Base-by-base conservation (phyloP, 1,140 invertebrate genomes). In the Neuroterus valhalla region DNA sequence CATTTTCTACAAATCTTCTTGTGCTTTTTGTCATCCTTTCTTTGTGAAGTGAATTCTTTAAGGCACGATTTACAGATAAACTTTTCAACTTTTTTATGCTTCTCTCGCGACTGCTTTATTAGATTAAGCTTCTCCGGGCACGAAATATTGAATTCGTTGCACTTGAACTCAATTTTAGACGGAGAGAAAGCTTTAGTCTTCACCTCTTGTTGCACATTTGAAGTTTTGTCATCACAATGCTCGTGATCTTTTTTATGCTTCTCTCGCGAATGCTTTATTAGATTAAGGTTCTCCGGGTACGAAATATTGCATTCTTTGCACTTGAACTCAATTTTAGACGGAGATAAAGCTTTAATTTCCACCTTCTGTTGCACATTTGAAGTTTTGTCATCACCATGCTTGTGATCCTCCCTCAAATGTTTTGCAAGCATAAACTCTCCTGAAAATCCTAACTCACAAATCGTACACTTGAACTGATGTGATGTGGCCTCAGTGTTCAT, bases 11-110 rank as follows among this genome's bases (percentile, higher is more conserved):
- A 15, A 0, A 26, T 62, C 6, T 62, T 62, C 4, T 15, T 8
- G n/a, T 69, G 66, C 52, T 75, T 72, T 19, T 71, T 78, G 5
- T 78, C 71, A n/a, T 75, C 72, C 15, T 52, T 50, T 0, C 73
- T 50, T 14, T 72, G 70, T 6, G 72, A 68, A 1, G 45, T 15
- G 45, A 78, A 78, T 21, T 78, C 72, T 23, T 78, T 78, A 1
- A 68, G 52, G 21, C 77, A 78, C 14, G 73, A 14, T 21, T 78
- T 75, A 12, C 77, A 78, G 12, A 71, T 55, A 4, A 72, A 78
- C 43, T 50, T 78, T 4, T 70, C 52, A 14, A 72, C 72, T 12
- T 72, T 68, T 19, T 73, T 72, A 23, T 73, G 77, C 12, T 73
- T 78, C 67, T 75, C 68, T 4, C 55, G 45, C 12, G 70, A 31